Evolutionary conservation across 2,113 vertebrate species (phyloP), one percentile per base, ranked within the genome.

Genomic region (Enhydra lutris): DNA sequence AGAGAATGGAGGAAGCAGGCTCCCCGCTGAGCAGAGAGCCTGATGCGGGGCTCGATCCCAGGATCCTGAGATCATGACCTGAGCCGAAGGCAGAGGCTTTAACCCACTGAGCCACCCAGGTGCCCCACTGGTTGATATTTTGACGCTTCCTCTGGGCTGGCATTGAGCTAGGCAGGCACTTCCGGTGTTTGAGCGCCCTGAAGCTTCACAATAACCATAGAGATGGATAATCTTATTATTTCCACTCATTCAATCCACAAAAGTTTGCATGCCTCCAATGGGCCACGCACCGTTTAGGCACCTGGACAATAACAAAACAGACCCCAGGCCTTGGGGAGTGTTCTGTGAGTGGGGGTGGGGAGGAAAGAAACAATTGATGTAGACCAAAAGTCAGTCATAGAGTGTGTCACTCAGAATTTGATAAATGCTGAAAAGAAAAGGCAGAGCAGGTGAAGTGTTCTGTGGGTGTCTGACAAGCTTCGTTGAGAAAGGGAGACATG

Each of bases 381-480:
- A 10, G 50, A 24, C 18, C 18, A 20, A 55, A 80, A 31, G 47
- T 20, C n/a, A 50, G 45, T 36, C 29, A 42, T 0, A 52, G 1
- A 24, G 11, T 26, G 45, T 34, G 23, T 20, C 12, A 67, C 12
- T 34, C 63, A 52, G 55, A 69, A 73, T 80, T 13, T n/a, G 87
- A 50, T 7, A n/a, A 74, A 63, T 2, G n/a, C 55, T 21, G 11
- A 26, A 7, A 89, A 45, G 50, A 95, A 89, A 52, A 73, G 31
- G 17, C 0, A 0, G 9, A 69, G 63, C 39, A 31, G 80, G 4
- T 45, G 6, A 61, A 13, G 29, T 8, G 4, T 17, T 24, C 18
- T 31, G 11, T 29, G 17, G n/a, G 47, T 23, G 2, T 14, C n/a
- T 1, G 7, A 10, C 11, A 61, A 83, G 29, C 50, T 57, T 61